Percentiles rank a stretch among this genome's conserved stretches.
phyloP scores from a whole-genome alignment of 2,797 vertebrate species.

The Anas bahamensis region DNA sequence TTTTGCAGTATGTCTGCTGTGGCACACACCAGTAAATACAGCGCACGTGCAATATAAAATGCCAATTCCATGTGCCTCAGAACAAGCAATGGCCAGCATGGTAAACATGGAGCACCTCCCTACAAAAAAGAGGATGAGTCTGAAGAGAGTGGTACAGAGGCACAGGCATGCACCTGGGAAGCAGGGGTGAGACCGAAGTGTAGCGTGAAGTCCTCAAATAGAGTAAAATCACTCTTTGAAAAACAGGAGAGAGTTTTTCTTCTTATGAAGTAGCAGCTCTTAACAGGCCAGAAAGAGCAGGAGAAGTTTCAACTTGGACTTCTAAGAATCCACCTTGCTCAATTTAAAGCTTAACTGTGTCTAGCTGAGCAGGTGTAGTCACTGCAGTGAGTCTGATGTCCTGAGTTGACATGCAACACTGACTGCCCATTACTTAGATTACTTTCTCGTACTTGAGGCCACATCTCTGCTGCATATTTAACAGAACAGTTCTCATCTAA shows the following conservation, averaged over 20 bases:
- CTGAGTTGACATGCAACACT: fast-evolving
- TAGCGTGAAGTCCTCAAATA: neutral
- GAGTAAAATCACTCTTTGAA: neutral
- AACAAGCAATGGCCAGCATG: neutral
- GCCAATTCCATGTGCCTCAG: neutral
- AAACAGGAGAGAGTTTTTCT: neutral
- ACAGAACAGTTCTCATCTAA: neutral
- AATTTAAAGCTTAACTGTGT: neutral
- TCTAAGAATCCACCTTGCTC: neutral
- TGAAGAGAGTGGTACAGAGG: neutral
- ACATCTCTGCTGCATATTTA: neutral
- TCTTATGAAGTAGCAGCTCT: neutral
- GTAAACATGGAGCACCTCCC: neutral
- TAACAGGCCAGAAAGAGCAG: neutral
- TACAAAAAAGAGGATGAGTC: neutral
- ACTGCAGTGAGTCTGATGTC: neutral
- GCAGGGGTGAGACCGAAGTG: neutral
- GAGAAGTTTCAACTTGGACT: neutral
- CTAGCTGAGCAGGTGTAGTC: neutral
- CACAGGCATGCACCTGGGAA: neutral
- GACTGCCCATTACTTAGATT: neutral
- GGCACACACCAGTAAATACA: neutral
- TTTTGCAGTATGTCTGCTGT: neutral
- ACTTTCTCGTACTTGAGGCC: neutral
- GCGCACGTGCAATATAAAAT: neutral